phyloP scores from a whole-genome alignment of 1,140 invertebrate species.

The Rhynchophorus ferrugineus region DNA sequence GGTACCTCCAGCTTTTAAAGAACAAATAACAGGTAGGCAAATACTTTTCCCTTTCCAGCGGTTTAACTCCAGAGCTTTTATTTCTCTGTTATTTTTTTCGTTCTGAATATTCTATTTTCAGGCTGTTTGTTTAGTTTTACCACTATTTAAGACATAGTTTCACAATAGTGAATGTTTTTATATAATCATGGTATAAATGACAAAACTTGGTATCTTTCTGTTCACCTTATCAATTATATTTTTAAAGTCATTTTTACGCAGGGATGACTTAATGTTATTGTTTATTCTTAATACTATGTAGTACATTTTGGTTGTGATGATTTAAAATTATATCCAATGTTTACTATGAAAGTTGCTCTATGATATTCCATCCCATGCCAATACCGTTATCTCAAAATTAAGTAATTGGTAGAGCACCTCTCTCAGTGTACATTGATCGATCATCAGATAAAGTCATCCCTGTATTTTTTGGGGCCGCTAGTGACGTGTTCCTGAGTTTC shows the following conservation, averaged over 20 bases:
- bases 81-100: background rate
- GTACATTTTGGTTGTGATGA: no score
- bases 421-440: background rate
- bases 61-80: background rate
- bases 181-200: no score
- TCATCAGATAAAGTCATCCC: conserved; percentile 28
- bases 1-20: conserved; percentile 17
- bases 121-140: no score
- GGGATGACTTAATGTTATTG: conserved; percentile 8
- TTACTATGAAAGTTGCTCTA: no score
- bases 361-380: no score
- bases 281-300: background rate
- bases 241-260: background rate
- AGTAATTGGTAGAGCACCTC: no score
- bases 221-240: background rate
- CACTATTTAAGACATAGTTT: no score
- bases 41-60: background rate
- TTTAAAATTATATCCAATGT: no score
- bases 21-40: conserved; percentile 32
- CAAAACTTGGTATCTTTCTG: background rate
- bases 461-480: conserved; percentile 27
- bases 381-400: no score
- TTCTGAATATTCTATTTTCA: background rate
- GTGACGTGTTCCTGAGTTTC: conserved; percentile 39
- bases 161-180: no score